Evolutionary conservation across 2,888 invertebrate genomes (phyloP), one percentile per base, ranked within the genome.

Genomic region (Mythimna vitellina): DNA sequence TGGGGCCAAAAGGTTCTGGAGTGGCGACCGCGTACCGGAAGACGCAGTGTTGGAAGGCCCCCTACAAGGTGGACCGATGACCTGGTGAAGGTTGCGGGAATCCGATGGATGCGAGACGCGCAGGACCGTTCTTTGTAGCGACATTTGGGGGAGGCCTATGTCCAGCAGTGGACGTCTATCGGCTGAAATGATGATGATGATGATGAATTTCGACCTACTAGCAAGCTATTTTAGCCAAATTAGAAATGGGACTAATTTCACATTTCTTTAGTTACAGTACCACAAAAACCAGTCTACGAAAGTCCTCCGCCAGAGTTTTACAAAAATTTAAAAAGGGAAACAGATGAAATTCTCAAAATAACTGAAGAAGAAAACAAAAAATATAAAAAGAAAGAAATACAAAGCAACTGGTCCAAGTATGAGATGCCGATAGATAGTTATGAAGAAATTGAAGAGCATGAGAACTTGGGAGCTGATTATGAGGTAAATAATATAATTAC

Each of bases 371-470:
- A 92, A 46, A 93, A 91, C 73, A 79, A 90, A 0, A 96, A 96
- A 84, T 96, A 96, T 70, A 94, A 93, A 71, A 96, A 96, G 82
- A 96, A 96, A 73, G 96, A 96, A 82, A 96, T 96, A 53, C 92
- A 93, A 86, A 96, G 96, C 76, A 96, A 96, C 78, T 96, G 96
- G 96, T 89, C 93, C 6, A 96, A 96, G 77, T 96, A 96, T 93
- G 96, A 96, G 82, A 90, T 96, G 89, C 95, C 95, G 0, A 92
- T 96, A 78, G 94, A 95, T 60, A 95, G 89, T 76, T 96, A 96
- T 82, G 96, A 96, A 54, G 94, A 94, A 70, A 90, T 95, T 73
- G 94, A 96, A 76, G 94, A 95, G 67, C 93, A 94, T 64, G 95
- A 95, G 67, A 92, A 92, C 70, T 80, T 93, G 73, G 96, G 96